Conservation (phyloP, 2,797 vertebrate genomes). For the Enteromius unitaeniatus region DNA sequence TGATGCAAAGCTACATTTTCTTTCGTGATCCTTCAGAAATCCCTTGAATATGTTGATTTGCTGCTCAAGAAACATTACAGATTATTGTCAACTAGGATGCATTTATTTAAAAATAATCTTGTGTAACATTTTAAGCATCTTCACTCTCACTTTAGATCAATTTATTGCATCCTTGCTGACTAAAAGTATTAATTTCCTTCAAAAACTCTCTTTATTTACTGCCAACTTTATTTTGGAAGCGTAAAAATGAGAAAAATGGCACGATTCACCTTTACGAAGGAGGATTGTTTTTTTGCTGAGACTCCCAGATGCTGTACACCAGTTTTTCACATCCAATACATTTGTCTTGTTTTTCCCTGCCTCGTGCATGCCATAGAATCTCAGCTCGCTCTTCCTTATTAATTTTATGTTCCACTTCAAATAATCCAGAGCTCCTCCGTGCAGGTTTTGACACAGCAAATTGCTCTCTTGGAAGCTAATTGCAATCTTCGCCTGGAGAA, state of each 20-base stretch:
- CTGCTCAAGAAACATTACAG: not conserved
- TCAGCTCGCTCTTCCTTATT: not conserved
- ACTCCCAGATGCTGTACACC: not conserved
- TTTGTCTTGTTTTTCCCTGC: not conserved
- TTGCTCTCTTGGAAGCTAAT: constrained; percentile 56
- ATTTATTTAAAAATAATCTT: not conserved
- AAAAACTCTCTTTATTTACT: not conserved
- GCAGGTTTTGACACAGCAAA: constrained; percentile 72
- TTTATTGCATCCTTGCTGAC: not conserved
- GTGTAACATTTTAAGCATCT: not conserved
- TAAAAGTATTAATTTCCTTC: not conserved
- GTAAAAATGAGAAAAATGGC: not conserved
- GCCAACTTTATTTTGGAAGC: not conserved
- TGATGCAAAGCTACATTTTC: not conserved
- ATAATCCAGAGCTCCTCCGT: constrained; percentile 61
- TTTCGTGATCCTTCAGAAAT: not conserved
- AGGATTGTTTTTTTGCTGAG: not conserved
- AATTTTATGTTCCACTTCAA: constrained; percentile 28
- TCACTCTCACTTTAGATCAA: not conserved
- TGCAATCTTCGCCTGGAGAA: constrained; percentile 63
- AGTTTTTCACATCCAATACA: not conserved
- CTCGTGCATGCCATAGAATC: not conserved
- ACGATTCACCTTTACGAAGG: not conserved
- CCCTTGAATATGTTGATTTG: not conserved
- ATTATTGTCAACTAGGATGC: not conserved